Base-by-base conservation (phyloP, 2,888 invertebrate genomes). In the Cryptocephalus moraei region DNA sequence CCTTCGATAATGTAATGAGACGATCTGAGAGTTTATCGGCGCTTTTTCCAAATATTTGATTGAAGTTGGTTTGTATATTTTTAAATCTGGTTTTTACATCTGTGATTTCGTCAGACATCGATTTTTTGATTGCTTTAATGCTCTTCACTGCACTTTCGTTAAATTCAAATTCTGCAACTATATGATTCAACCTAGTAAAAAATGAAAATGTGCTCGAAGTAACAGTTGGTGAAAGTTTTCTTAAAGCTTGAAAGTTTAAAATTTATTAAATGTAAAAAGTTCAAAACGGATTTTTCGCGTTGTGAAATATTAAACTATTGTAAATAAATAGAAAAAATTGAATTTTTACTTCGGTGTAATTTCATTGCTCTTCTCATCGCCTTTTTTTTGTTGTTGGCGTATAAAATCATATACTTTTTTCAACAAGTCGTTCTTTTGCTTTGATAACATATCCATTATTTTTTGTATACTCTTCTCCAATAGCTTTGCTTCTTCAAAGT, bases 391-490 rank as follows among this genome's bases (percentile, higher is more conserved):
- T n/a, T 36, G 36, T 11, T 11, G 12, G 11, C 4, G n/a, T 36
- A 36, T 36, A 4, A 4, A 2, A n/a, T 11, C 36, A 12, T 95
- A 75, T 90, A 92, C 65, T 75, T 95, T 45, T 40, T 55, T 54
- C 93, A 93, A 70, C 93, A 96, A 74, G 89, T 92, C 59, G 86
- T 94, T 50, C 92, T 96, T 66, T 88, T 91, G 68, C 90, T 91
- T 73, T 93, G 94, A 72, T 89, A 91, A 89, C 63, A 77, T 56
- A 38, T 49, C 47, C 43, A 59, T 51, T 11, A 58, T 44, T 46
- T 58, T 61, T 4, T 39, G 43, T 3, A 61, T 36, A 34, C 47
- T 52, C 47, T 60, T 63, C 13, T 57, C 41, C 1, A 56, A 44
- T 32, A 43, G 38, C 52, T 58, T 60, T 8, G 53, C 53, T 58